These are phyloP conservation scores for Noctua pronuba DNA, from an alignment of 2,888 invertebrate species.

Conservation along the genomic window DNA sequence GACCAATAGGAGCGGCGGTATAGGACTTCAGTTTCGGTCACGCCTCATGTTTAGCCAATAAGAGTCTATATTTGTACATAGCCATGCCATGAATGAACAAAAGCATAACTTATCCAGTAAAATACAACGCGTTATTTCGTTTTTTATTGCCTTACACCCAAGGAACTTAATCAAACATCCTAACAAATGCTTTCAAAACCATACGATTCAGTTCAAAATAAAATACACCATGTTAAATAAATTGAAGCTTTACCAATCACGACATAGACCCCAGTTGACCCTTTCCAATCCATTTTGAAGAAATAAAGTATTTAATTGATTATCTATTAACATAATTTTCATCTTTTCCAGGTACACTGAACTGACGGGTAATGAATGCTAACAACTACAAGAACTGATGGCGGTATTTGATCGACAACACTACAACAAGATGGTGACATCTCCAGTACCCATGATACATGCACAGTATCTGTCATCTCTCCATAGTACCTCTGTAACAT, in stretches of 20 bases:
- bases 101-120: too few species aligned
- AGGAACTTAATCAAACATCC: neutral
- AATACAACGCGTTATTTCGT: neutral
- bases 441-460: neutral
- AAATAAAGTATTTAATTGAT: neutral
- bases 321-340: neutral
- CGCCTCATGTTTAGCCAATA: neutral
- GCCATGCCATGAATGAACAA: neutral
- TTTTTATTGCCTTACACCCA: neutral
- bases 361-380: slow-evolving; percentile 14
- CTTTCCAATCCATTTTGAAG: neutral
- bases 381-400: neutral
- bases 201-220: neutral
- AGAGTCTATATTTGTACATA: neutral
- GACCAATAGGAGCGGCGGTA: neutral
- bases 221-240: neutral
- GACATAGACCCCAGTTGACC: neutral
- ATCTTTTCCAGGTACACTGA: slow-evolving; percentile 22
- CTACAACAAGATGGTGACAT: neutral
- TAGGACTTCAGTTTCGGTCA: neutral
- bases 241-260: neutral
- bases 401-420: slow-evolving; percentile 2
- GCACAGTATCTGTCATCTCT: too few species aligned
- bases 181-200: neutral
- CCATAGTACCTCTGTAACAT: neutral